Evolutionary conservation across 2,113 vertebrate genomes (phyloP).

Genomic region (Neotoma lepida): DNA sequence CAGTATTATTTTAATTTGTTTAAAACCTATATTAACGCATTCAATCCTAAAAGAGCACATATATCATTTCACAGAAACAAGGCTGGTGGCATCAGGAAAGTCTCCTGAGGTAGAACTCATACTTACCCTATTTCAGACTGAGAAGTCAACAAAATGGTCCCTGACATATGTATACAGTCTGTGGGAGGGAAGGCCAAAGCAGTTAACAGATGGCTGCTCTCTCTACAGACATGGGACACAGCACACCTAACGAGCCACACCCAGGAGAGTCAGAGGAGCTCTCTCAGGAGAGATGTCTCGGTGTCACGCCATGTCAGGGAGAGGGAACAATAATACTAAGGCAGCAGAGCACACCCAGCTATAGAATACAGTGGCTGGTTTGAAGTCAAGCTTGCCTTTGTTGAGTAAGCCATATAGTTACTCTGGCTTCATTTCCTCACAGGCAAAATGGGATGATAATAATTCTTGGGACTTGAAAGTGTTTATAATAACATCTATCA

Average conservation of each 20-base stretch:
- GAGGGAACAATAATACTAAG: background rate
- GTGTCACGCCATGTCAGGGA: background rate
- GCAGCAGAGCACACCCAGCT: background rate
- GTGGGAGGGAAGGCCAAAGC: conserved; percentile 23
- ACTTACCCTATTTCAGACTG: conserved; percentile 21
- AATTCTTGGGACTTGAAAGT: background rate
- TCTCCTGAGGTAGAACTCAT: background rate
- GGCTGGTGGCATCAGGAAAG: background rate
- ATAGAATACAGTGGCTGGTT: background rate
- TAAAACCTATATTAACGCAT: background rate
- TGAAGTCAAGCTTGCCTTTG: background rate
- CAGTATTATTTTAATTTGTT: conserved; percentile 5
- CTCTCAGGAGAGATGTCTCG: background rate
- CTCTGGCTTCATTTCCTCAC: background rate
- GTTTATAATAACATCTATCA: conserved; percentile 23
- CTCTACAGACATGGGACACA: background rate
- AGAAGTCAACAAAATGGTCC: conserved; percentile 33
- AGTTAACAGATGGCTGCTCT: background rate
- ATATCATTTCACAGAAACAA: background rate
- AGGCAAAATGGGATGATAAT: background rate
- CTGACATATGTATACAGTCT: background rate
- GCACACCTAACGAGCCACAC: background rate
- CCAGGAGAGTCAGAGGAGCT: background rate
- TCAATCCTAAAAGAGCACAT: conserved; percentile 43
- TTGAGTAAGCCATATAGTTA: background rate